Evolutionary conservation across 2,888 invertebrate genomes (phyloP).

Genomic region (Alcis repandata): DNA sequence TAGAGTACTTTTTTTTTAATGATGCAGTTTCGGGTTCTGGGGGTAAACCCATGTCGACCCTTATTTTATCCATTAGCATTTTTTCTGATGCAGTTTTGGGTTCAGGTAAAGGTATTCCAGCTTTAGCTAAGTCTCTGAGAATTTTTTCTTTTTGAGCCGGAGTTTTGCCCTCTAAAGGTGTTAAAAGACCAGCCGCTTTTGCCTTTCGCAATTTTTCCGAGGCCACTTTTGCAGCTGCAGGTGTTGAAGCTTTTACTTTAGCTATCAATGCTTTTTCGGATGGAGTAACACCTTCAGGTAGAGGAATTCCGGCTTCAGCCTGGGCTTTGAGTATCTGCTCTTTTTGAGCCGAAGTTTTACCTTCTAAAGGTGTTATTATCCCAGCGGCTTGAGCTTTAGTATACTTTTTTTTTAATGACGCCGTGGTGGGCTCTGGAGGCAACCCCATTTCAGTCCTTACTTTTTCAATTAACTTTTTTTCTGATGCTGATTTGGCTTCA

Average conservation of each 20-base stretch:
- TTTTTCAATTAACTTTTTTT: conserved; percentile 52
- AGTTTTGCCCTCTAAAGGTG: conserved; percentile 58
- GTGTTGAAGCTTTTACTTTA: background rate
- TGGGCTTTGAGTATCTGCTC: conserved; percentile 51
- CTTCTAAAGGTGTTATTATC: conserved; percentile 47
- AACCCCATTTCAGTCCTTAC: conserved; percentile 51
- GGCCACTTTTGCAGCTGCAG: conserved; percentile 42
- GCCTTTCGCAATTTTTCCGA: conserved; percentile 54
- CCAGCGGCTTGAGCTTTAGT: conserved; percentile 45
- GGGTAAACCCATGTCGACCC: conserved; percentile 36
- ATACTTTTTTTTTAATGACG: conserved; percentile 53
- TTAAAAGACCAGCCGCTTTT: conserved; percentile 51
- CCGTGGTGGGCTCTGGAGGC: conserved; percentile 54
- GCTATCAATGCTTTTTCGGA: conserved; percentile 48
- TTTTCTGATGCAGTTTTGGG: conserved; percentile 57
- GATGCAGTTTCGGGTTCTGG: conserved; percentile 43
- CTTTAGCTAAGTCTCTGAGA: conserved; percentile 45
- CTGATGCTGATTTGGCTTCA: conserved; percentile 51
- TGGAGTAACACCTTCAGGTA: conserved; percentile 50
- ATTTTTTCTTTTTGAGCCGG: conserved; percentile 50
- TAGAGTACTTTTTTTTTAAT: conserved; percentile 36
- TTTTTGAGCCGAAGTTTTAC: conserved; percentile 50
- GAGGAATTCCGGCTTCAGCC: conserved; percentile 44
- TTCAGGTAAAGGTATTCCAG: conserved; percentile 53
- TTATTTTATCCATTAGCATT: conserved; percentile 49